Conservation (phyloP, 2,113 vertebrate genomes). For the Bambusicola thoracicus region DNA sequence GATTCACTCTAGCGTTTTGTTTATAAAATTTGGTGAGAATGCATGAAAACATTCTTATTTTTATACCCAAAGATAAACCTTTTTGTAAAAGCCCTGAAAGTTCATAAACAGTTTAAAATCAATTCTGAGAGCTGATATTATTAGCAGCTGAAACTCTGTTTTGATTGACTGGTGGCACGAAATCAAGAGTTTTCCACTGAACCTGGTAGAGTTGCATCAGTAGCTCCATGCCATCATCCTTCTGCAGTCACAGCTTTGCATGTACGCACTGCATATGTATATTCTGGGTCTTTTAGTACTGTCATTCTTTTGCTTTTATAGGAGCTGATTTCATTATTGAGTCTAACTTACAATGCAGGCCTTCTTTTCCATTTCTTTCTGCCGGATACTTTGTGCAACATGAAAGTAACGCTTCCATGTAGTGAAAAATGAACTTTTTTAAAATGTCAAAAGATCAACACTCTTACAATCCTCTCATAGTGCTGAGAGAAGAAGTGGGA, state of each 20-base stretch:
- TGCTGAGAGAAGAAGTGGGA: background rate
- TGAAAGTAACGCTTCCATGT: background rate
- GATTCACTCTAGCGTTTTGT: background rate
- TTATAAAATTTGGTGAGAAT: slow-evolving; percentile 7
- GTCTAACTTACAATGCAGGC: background rate
- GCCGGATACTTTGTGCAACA: background rate
- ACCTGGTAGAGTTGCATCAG: background rate
- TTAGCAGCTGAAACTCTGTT: slow-evolving; percentile 18
- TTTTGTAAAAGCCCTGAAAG: background rate
- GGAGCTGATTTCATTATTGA: background rate
- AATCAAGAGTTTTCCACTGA: background rate
- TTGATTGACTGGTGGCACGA: slow-evolving; percentile 10
- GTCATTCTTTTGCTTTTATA: background rate
- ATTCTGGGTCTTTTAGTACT: background rate
- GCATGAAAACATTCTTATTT: slow-evolving; percentile 14
- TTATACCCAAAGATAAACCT: slow-evolving; percentile 16
- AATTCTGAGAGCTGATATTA: slow-evolving; percentile 30
- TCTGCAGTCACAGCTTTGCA: background rate
- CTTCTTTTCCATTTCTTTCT: background rate
- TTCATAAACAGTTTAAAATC: slow-evolving; percentile 36
- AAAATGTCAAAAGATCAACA: background rate
- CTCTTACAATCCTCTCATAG: background rate
- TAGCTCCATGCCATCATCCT: background rate
- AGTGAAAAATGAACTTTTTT: background rate
- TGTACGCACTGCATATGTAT: background rate